Conservation (phyloP, 2,888 invertebrate species). For the Tipula lateralis region DNA sequence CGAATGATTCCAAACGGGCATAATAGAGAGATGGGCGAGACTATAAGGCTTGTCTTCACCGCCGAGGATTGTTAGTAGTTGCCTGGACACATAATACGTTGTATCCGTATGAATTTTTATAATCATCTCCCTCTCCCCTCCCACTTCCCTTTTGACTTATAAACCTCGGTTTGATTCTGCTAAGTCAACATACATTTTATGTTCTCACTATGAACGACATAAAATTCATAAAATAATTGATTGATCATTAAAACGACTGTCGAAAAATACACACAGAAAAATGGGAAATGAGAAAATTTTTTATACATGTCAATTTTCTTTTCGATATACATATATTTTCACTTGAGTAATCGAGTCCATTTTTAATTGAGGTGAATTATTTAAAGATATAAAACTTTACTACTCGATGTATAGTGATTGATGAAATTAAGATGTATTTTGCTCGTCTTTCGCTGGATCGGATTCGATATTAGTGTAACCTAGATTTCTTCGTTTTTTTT, state of each 20-base stretch:
- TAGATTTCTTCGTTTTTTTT: background rate
- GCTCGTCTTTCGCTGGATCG: background rate
- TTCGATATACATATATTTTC: background rate
- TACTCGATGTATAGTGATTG: background rate
- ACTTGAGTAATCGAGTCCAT: background rate
- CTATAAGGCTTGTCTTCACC: too few species aligned
- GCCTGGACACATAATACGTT: too few species aligned
- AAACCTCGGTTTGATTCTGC: background rate
- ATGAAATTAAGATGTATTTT: background rate
- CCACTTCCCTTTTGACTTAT: too few species aligned
- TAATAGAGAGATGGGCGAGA: too few species aligned
- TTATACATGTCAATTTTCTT: background rate
- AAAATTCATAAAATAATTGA: background rate
- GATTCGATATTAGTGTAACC: background rate
- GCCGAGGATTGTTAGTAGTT: too few species aligned
- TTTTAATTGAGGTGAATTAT: background rate
- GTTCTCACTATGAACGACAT: background rate
- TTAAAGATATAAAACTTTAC: background rate
- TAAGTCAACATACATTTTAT: background rate
- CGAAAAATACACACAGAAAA: too few species aligned
- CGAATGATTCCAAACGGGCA: too few species aligned
- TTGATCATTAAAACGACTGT: background rate
- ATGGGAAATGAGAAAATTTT: background rate
- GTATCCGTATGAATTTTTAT: too few species aligned
- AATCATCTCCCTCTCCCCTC: too few species aligned